Percentiles rank a stretch among this genome's conserved stretches.
phyloP scores from a whole-genome alignment of 1,140 invertebrate species.

The Lepidostoma basale region DNA sequence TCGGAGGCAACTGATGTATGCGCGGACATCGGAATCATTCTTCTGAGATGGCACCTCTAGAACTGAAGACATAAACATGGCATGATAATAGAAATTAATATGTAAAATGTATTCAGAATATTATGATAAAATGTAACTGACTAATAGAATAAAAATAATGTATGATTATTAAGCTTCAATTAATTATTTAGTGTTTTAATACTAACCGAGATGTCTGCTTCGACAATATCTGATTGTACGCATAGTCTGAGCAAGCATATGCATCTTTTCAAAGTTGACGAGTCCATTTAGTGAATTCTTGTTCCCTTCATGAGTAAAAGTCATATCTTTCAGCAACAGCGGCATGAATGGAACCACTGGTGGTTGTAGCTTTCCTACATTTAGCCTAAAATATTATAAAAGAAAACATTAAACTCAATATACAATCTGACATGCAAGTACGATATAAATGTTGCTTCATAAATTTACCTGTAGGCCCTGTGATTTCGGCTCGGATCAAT shows the following conservation, averaged over 20 bases:
- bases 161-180: too few relatives aligned
- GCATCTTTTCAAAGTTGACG: constrained; percentile 93
- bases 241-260: constrained; percentile 85
- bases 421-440: not conserved
- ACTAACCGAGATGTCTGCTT: constrained; percentile 70
- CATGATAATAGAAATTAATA: not conserved
- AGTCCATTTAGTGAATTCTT: constrained; percentile 82
- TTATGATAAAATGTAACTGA: not conserved
- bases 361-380: constrained; percentile 77
- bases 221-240: constrained; percentile 78
- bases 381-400: constrained; percentile 65
- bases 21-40: constrained; percentile 68
- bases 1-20: constrained; percentile 71
- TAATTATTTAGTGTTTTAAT: too few relatives aligned
- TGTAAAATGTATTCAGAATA: not conserved
- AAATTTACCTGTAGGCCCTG: constrained; percentile 60
- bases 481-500: constrained; percentile 90
- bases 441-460: not conserved
- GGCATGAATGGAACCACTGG: constrained; percentile 89
- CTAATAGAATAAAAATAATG: too few relatives aligned
- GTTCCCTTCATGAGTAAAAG: constrained; percentile 90
- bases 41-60: constrained; percentile 71
- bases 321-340: constrained; percentile 86
- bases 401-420: not conserved
- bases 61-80: constrained; percentile 53